Evolutionary conservation across 1,140 invertebrate species (phyloP).

Genomic region (Drosophila subobscura): DNA sequence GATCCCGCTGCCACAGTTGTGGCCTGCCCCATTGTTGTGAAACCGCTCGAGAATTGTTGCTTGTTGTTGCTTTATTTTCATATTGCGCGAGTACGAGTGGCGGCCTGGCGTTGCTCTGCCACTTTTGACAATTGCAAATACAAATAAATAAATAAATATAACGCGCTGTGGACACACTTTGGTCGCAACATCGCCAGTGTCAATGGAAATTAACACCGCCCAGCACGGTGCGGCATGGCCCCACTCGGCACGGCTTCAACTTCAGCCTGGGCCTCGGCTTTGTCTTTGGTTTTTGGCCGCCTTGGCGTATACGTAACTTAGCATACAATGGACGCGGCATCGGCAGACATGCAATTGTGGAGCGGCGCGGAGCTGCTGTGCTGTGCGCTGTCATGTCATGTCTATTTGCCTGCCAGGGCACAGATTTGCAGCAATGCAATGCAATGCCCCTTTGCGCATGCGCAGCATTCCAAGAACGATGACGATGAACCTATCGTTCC

Average conservation of each 20-base stretch:
- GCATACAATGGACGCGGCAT: constrained; percentile 66
- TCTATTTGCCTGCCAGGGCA: constrained; percentile 43
- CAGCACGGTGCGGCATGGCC: constrained; percentile 4
- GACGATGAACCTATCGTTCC: constrained; percentile 2
- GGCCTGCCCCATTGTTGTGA: constrained; percentile 58
- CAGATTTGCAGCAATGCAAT: constrained; percentile 62
- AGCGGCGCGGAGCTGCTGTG: constrained; percentile 4
- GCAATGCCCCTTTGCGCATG: constrained; percentile 18
- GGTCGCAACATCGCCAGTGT: constrained; percentile 64
- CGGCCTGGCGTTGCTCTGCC: constrained; percentile 10
- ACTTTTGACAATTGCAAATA: constrained; percentile 63
- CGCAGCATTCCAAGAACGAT: constrained; percentile 39
- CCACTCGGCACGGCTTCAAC: constrained; percentile 35
- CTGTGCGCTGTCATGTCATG: constrained; percentile 51
- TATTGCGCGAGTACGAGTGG: constrained; percentile 23
- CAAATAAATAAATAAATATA: constrained; percentile 70
- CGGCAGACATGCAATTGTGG: constrained; percentile 61
- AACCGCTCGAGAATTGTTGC: constrained; percentile 53
- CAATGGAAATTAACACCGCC: constrained; percentile 78
- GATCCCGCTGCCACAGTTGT: constrained; percentile 40
- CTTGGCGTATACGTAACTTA: constrained; percentile 76
- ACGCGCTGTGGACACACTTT: constrained; percentile 23
- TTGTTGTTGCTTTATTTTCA: constrained; percentile 49
- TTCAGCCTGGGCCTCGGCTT: constrained; percentile 7
- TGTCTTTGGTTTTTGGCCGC: constrained; percentile 32